Evolutionary conservation across 2,888 invertebrate species (phyloP), one percentile per base, ranked within the genome.

Genomic region (Malachius bipustulatus): DNA sequence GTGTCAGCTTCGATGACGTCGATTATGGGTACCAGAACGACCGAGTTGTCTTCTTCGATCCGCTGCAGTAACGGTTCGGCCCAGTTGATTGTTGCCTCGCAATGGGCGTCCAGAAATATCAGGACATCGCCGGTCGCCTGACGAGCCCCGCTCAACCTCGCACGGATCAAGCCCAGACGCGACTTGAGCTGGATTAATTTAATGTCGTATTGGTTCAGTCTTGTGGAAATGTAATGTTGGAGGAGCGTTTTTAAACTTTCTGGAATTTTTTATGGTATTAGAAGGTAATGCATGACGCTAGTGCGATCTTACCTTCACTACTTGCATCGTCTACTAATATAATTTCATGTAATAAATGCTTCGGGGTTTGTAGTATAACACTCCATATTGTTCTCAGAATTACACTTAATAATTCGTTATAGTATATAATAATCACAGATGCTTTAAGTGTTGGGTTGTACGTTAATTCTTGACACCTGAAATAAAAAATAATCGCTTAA

Each of bases 251-350:
- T 77, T 44, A 83, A 65, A 50, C 73, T 83, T 57, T 71, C 64
- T 84, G 53, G 26, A 19, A 19, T 19, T 19, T 19, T n/a, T 8
- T n/a, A 19, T 19, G 6, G 24, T 19, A 19, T 24, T 24, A 24
- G 8, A 24, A 24, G 24, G 24, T 8, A 24, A n/a, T 24, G n/a
- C 24, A n/a, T n/a, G n/a, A n/a, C n/a, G n/a, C n/a, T n/a, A n/a
- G n/a, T n/a, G n/a, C n/a, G n/a, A n/a, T 16, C 56, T 55, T 59
- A 75, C 75, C 69, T 60, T 71, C 73, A 26, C 85, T 82, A 45
- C 91, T 91, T 59, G 78, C 79, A 63, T 97, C 96, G 57, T 97
- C 94, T n/a, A 96, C 82, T 6, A 97, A 66, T 52, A 97, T 82
- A 38, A 97, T 82, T 66, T 97, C 94, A 56, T 88, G 80, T 9